A percentile compares a stretch with the other conserved stretches of the same genome.
These are phyloP conservation scores for Stichopus horrens DNA, from an alignment of 53 echinoderm and acorn worm genomes.

Conservation along the genomic window DNA sequence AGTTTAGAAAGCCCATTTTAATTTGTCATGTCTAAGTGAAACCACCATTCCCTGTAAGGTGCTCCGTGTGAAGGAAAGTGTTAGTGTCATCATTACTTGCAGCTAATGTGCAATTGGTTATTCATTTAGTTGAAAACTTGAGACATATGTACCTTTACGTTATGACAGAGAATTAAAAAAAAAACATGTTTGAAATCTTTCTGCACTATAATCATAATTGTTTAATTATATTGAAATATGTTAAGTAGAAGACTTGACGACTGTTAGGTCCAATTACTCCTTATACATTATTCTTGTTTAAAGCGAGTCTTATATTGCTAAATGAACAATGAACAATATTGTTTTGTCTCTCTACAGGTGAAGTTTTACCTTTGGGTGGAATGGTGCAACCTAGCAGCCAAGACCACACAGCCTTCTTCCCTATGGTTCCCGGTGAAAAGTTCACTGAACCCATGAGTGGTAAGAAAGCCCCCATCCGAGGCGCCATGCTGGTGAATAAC, in stretches of 20 bases:
- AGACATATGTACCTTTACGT: no score
- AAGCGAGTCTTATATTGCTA: no score
- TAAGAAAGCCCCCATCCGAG: slow-evolving; percentile 69
- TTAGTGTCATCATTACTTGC: no score
- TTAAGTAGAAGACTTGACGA: no score
- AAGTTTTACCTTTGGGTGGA: slow-evolving; percentile 90
- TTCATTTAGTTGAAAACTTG: no score
- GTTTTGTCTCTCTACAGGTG: slow-evolving; percentile 53
- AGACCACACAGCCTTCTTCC: slow-evolving; percentile 75
- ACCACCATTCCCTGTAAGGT: not conserved
- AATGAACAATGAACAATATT: no score
- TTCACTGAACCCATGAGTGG: slow-evolving; percentile 84
- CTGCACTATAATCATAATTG: no score
- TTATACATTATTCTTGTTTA: no score
- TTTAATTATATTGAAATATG: no score
- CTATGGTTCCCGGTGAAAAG: slow-evolving; percentile 82
- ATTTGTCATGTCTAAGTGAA: not conserved
- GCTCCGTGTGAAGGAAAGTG: not conserved
- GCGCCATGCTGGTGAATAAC: slow-evolving; percentile 71
- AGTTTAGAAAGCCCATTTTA: not conserved
- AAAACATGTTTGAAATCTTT: no score
- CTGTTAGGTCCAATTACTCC: no score
- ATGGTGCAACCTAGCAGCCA: slow-evolving; percentile 66
- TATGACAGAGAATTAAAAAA: no score
- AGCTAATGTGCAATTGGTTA: not conserved